These are phyloP conservation scores for Eolophus roseicapilla DNA, from an alignment of 2,113 vertebrate genomes.

Conservation along the genomic window DNA sequence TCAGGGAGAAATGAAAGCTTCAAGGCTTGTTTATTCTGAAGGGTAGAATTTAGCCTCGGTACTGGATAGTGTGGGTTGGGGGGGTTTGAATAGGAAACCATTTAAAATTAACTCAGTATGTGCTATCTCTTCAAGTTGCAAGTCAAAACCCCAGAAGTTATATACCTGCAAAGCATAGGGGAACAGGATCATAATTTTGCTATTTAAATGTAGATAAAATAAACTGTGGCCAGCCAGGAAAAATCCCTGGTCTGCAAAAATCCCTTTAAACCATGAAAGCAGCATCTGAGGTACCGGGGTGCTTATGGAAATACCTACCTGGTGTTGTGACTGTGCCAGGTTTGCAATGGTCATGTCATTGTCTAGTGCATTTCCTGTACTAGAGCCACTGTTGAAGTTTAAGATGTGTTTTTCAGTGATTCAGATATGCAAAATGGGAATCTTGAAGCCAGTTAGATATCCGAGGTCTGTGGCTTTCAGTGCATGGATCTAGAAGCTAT, in stretches of 20 bases:
- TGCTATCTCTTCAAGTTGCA: not conserved
- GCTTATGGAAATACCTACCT: not conserved
- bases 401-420: not conserved
- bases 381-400: not conserved
- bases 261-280: not conserved
- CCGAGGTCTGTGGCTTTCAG: not conserved
- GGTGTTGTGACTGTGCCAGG: not conserved
- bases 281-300: not conserved
- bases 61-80: not conserved
- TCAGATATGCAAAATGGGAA: not conserved
- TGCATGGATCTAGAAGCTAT: not conserved
- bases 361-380: not conserved
- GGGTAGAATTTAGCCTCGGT: not conserved
- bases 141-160: not conserved
- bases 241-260: not conserved
- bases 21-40: slow-evolving; percentile 17
- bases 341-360: not conserved
- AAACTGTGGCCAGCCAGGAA: not conserved
- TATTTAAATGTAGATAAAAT: not conserved
- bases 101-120: not conserved
- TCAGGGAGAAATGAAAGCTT: slow-evolving; percentile 38
- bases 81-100: not conserved
- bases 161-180: not conserved
- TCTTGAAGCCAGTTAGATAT: not conserved
- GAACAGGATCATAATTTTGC: not conserved